These are phyloP conservation scores for Drosophila borborema DNA, from an alignment of 2,888 invertebrate genomes.

Conservation along the genomic window DNA sequence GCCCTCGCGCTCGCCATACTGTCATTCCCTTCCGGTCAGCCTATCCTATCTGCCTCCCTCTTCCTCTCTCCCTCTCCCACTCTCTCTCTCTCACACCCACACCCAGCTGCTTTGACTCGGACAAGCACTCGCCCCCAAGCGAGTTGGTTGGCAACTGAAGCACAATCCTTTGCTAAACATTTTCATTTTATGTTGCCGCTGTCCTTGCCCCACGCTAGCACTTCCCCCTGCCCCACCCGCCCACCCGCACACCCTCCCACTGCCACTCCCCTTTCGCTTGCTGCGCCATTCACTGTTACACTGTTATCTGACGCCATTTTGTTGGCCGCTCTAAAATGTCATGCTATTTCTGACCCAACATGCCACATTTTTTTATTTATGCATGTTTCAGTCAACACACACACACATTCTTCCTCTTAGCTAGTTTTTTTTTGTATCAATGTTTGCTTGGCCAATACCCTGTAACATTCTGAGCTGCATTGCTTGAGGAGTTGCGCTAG, in stretches of 20 bases:
- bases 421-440: constrained; percentile 15
- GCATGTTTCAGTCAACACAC: constrained; percentile 50
- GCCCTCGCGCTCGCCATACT: neutral
- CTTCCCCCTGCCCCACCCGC: neutral
- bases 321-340: constrained; percentile 71
- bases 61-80: neutral
- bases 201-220: neutral
- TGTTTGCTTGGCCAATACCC: constrained; percentile 18
- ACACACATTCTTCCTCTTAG: neutral
- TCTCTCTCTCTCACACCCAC: neutral
- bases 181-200: constrained; percentile 64
- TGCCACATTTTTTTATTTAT: constrained; percentile 79
- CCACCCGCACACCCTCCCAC: too few species aligned
- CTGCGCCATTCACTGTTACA: constrained; percentile 40
- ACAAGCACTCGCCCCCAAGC: constrained; percentile 15
- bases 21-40: constrained; percentile 1
- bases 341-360: constrained; percentile 81
- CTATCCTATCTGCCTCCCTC: neutral
- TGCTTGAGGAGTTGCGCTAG: neutral
- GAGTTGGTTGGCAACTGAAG: neutral
- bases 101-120: constrained; percentile 9
- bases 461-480: neutral
- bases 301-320: constrained; percentile 73
- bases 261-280: neutral
- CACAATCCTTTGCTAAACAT: constrained; percentile 70